phyloP scores from a whole-genome alignment of 2,113 vertebrate genomes.

The Danionella cerebrum region DNA sequence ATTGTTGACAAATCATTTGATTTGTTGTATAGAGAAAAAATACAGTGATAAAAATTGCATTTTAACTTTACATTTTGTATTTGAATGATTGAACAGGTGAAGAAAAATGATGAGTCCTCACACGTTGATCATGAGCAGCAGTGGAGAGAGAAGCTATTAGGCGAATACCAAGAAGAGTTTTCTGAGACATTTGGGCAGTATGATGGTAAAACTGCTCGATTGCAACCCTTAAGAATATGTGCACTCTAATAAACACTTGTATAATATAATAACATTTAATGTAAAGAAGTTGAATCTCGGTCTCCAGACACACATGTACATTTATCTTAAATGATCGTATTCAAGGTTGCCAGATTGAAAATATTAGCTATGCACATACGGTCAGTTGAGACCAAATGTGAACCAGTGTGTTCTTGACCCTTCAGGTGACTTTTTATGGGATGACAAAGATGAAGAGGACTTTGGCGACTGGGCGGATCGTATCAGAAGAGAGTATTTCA shows the following conservation, averaged over 20 bases:
- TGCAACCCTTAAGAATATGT: too few species aligned
- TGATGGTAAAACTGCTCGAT: conserved; percentile 69
- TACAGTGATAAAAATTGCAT: too few species aligned
- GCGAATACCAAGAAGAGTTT: conserved; percentile 77
- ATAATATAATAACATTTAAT: too few species aligned
- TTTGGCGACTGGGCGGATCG: conserved; percentile 76
- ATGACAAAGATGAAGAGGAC: conserved; percentile 65
- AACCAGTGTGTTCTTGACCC: background rate
- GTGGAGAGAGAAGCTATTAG: conserved; percentile 74
- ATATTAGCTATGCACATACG: background rate
- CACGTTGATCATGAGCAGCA: conserved; percentile 49
- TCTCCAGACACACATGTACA: too few species aligned
- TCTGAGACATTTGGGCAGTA: conserved; percentile 68
- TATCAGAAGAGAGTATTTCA: conserved; percentile 67
- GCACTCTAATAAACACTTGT: too few species aligned
- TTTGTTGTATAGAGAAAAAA: too few species aligned
- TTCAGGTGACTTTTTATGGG: conserved; percentile 56
- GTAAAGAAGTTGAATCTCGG: too few species aligned
- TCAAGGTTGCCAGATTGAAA: background rate
- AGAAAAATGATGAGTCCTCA: background rate
- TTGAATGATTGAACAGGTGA: background rate
- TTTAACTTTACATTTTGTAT: background rate
- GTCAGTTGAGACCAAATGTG: too few species aligned
- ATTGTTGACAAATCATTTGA: too few species aligned
- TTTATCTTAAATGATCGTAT: too few species aligned